A percentile compares a stretch with the other conserved stretches of the same genome.
These are phyloP conservation scores for Hucho hucho DNA, from an alignment of 2,113 vertebrate species.

Conservation along the genomic window DNA sequence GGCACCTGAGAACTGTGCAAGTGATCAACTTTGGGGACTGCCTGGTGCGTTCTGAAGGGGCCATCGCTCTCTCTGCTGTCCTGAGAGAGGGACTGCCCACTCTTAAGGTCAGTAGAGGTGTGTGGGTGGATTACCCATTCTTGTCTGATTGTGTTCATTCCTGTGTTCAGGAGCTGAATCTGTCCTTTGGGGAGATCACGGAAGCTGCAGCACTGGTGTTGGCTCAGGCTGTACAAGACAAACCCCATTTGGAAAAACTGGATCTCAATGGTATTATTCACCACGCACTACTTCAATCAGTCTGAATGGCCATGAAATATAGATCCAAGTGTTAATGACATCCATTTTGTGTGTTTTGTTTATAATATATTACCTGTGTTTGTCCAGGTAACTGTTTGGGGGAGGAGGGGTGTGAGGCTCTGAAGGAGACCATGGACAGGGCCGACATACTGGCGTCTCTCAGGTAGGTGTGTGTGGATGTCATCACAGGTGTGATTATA, in stretches of 20 bases:
- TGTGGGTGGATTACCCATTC: not conserved
- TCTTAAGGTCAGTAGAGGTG: conserved; percentile 80
- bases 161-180: conserved; percentile 85
- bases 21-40: conserved; percentile 98
- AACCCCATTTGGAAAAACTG: conserved; percentile 83
- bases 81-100: conserved; percentile 87
- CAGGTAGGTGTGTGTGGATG: conserved; percentile 71
- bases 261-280: conserved; percentile 87
- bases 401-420: conserved; percentile 86
- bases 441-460: conserved; percentile 80
- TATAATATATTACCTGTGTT: not conserved
- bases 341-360: not conserved
- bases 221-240: conserved; percentile 81
- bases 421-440: conserved; percentile 85
- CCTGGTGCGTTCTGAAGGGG: conserved; percentile 90
- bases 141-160: not conserved
- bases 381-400: conserved; percentile 86
- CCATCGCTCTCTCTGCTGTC: conserved; percentile 84
- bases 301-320: not conserved
- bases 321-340: not conserved
- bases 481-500: not conserved
- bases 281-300: not conserved
- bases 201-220: conserved; percentile 86
- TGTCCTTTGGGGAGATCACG: conserved; percentile 93
- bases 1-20: conserved; percentile 84